Percentiles rank a stretch among this genome's conserved stretches.
Conservation (phyloP, 2,888 invertebrate genomes). For the Eurois occulta region DNA sequence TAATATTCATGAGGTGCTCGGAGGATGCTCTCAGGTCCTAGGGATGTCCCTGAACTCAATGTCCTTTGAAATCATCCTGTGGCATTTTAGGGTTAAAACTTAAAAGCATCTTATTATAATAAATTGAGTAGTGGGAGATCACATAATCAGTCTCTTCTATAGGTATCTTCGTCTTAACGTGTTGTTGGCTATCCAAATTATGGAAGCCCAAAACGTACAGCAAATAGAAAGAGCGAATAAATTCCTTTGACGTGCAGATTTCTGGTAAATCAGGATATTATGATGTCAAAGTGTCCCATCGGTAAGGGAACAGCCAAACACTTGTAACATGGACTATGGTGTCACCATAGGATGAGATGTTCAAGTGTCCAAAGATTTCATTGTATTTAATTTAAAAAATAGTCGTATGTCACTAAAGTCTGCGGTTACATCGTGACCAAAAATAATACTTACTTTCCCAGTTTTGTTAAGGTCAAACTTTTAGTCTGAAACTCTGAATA, state of each 20-base stretch:
- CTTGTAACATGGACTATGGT: not conserved
- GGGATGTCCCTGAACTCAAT: conserved; percentile 57
- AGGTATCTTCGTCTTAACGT: not conserved
- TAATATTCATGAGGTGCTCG: conserved; percentile 84
- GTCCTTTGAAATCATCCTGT: not conserved
- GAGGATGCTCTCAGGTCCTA: conserved; percentile 70
- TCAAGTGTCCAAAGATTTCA: not conserved
- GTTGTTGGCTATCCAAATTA: not conserved
- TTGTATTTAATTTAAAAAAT: not conserved
- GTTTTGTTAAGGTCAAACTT: not conserved
- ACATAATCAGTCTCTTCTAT: not conserved
- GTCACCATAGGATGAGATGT: not conserved
- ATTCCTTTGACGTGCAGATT: not conserved
- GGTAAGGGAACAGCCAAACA: not conserved
- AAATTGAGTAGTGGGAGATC: too few relatives aligned
- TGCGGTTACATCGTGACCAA: not conserved
- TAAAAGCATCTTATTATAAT: too few relatives aligned
- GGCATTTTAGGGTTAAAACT: not conserved
- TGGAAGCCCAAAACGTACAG: not conserved
- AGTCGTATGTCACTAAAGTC: not conserved
- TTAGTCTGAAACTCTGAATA: not conserved
- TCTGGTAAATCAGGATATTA: not conserved
- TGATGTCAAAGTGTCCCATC: not conserved
- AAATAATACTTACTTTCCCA: not conserved
- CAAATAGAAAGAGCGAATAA: not conserved